Conservation (phyloP, 1,140 invertebrate species). For the Ephestia elutella region DNA sequence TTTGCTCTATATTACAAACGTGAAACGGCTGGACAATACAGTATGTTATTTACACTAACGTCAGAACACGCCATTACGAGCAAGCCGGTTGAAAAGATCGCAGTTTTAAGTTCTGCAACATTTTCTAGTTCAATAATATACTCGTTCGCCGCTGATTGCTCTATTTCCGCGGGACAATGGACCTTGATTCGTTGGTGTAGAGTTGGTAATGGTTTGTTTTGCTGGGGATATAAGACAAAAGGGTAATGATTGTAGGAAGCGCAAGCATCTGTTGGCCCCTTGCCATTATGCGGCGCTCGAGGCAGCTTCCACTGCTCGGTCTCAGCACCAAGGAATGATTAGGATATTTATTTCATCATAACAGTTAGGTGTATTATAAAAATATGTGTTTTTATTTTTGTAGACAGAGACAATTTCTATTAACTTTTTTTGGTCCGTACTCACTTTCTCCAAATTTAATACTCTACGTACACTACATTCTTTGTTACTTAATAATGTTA, state of each 20-base stretch:
- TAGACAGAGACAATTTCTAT: not conserved
- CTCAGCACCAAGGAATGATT: conserved; percentile 21
- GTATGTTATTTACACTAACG: conserved; percentile 13
- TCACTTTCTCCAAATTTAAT: no score
- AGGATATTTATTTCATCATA: conserved; percentile 5
- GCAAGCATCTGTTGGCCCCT: conserved; percentile 47
- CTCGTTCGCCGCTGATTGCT: conserved; percentile 36
- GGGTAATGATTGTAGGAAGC: conserved; percentile 46
- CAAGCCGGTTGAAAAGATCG: conserved; percentile 25
- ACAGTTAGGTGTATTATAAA: not conserved
- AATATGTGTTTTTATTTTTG: not conserved
- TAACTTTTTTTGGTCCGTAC: no score
- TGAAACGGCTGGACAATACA: conserved; percentile 16
- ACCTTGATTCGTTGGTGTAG: conserved; percentile 14
- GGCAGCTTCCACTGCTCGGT: conserved; percentile 4
- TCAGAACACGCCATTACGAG: conserved; percentile 10
- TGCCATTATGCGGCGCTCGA: conserved; percentile 43
- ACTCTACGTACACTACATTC: no score
- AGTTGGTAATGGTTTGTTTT: conserved; percentile 14
- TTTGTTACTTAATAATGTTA: no score
- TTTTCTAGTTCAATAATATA: conserved; percentile 51
- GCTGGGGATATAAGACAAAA: conserved; percentile 38
- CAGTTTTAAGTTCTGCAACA: conserved; percentile 47
- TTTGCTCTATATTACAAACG: not conserved
- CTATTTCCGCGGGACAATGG: conserved; percentile 6